Base-by-base conservation (phyloP, 1,140 invertebrate genomes). In the Procambarus virginalis region DNA sequence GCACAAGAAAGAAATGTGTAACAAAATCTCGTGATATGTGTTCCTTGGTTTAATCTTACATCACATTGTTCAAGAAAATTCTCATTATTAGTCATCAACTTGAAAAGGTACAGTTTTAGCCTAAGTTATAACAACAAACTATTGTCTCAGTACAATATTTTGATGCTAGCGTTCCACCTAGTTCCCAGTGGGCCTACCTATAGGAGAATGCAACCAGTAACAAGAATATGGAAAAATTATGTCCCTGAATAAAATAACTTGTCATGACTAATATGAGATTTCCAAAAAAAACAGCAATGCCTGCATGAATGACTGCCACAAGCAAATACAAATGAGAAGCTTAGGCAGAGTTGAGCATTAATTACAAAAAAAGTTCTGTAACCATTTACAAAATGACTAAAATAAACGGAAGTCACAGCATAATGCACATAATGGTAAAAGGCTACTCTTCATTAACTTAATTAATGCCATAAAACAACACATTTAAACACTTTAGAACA, bases 41-140 rank as follows among this genome's bases (percentile, higher is more conserved):
- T 82, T 82, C 80, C 80, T 68, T 82, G 80, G 80, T 68, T 82
- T 58, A 68, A 68, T n/a, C n/a, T 68, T 60, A 14, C 20, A 51
- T 82, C 46, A 81, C 60, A 58, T 48, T 81, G 58, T 20, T 22
- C 79, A 81, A 55, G 51, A 81, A 60, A 81, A 60, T 20, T 64
- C 2, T 12, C 60, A 10, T 55, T 64, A 64, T 64, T 17, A 64
- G 60, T 64, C 4, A 64, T 17, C 12, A 64, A 17, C 12, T 64
- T 2, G 60, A 64, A 64, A 20, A 20, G 17, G 17, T 64, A 58
- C 55, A 17, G 17, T 20, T 64, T 17, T 14, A 64, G 2, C 60
- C 12, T n/a, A 64, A 64, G 60, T 20, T 64, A 17, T 4, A 64
- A 20, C 12, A 12, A 20, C 3, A 64, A 64, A 64, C 20, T 64